A percentile compares a stretch with the other conserved stretches of the same genome.
phyloP scores from a whole-genome alignment of 2,797 vertebrate species.

The Uromys caudimaculatus region DNA sequence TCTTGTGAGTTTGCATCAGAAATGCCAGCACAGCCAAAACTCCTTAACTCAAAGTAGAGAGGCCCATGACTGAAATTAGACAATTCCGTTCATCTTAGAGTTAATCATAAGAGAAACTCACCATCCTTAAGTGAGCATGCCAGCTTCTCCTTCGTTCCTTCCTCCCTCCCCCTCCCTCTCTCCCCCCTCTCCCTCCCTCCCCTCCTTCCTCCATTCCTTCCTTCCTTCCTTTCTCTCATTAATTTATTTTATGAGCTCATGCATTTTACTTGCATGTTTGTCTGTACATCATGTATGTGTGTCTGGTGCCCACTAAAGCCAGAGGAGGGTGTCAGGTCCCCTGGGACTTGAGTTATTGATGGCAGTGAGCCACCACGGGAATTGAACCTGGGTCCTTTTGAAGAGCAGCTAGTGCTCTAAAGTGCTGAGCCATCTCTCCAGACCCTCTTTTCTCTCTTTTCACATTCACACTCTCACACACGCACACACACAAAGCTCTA shows the following conservation, averaged over 20 bases:
- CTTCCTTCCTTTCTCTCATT: too few relatives aligned
- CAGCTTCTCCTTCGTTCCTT: neutral
- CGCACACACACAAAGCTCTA: slow-evolving; percentile 34
- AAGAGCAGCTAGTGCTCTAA: neutral
- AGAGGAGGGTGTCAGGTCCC: neutral
- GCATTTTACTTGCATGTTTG: neutral
- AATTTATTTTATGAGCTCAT: neutral
- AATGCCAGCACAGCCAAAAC: neutral
- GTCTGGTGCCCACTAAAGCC: neutral
- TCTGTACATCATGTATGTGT: neutral
- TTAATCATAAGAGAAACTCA: slow-evolving; percentile 71
- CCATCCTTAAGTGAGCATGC: slow-evolving; percentile 67
- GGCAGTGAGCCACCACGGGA: neutral
- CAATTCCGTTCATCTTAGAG: slow-evolving; percentile 55
- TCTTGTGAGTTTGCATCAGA: slow-evolving; percentile 44
- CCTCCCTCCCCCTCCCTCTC: neutral
- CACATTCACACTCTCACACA: slow-evolving; percentile 12
- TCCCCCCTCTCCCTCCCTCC: neutral
- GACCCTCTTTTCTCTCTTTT: neutral
- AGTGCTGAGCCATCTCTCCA: neutral
- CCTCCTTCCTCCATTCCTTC: too few relatives aligned
- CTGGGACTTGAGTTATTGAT: neutral
- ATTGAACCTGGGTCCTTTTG: neutral
- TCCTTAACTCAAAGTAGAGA: slow-evolving; percentile 49
- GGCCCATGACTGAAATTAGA: slow-evolving; percentile 46